Base-by-base conservation (phyloP, 2,113 vertebrate species). In the Hemicordylus capensis region DNA sequence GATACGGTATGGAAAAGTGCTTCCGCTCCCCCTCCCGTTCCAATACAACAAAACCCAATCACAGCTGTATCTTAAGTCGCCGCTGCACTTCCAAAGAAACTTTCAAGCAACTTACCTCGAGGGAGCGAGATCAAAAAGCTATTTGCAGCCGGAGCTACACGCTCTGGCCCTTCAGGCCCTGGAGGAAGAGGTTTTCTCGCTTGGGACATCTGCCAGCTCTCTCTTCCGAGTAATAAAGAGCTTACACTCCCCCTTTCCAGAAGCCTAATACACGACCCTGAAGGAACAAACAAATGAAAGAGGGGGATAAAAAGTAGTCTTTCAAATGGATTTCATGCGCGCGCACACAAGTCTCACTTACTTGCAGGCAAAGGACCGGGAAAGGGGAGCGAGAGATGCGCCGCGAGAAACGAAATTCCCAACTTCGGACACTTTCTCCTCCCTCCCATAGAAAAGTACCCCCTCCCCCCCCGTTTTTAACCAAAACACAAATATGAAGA, bases 201-300 rank as follows among this genome's bases (percentile, higher is more conserved):
- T 95, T 96, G 95, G 97, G 98, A 99, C 98, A 99, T 99, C 97
- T 97, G 97, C 97, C 96, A 97, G 95, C 91, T 92, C 95, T 95
- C 95, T 96, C 64, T 94, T 72, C 87, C 26, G 73, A 94, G 93
- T 66, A 89, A 76, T 22, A 42, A 12, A 46, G 83, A 84, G 90
- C 87, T 89, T 83, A 89, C 92, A 88, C 91, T 76, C 91, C 88
- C 77, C 90, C 87, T 88, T 31, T 20, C 76, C 61, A 87, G 84
- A 82, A 90, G 88, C 89, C 96, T 95, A 97, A 93, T 94, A 94
- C 89, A 89, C 95, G 79, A 93, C 91, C 90, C 97, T 96, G 93
- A 58, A 88, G 94, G 94, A 93, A 94, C 93, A 87, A 94, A 91
- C 94, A 90, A 83, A 90, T 34, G 63, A n/a, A n/a, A n/a, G n/a